Percentiles rank a stretch among this genome's conserved stretches.
Evolutionary conservation across 2,888 invertebrate genomes (phyloP).

Genomic region (Lysandra coridon): DNA sequence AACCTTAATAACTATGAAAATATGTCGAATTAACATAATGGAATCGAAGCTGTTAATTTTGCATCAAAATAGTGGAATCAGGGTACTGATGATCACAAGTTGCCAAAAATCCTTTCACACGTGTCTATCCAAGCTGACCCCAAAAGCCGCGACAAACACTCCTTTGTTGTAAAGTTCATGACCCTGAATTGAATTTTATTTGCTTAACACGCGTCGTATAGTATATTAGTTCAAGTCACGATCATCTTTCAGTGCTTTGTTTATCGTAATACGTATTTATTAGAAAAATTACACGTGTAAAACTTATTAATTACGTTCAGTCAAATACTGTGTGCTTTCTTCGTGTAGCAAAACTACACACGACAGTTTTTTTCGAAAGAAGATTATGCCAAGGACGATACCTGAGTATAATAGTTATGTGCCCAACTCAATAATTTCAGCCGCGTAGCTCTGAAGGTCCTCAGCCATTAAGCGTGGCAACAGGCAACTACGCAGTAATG

Average conservation of each 20-base stretch:
- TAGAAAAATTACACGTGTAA: background rate
- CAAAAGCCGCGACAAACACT: background rate
- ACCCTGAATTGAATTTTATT: background rate
- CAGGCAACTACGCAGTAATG: background rate
- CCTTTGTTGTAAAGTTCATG: conserved; percentile 7
- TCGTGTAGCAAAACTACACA: no score
- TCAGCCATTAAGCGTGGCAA: background rate
- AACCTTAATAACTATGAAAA: no score
- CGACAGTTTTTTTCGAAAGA: no score
- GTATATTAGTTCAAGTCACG: background rate
- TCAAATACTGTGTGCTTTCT: no score
- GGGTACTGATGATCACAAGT: background rate
- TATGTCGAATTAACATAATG: no score
- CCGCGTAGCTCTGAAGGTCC: background rate
- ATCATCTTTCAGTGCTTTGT: background rate
- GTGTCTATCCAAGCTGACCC: background rate
- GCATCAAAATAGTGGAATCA: no score
- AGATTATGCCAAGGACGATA: no score
- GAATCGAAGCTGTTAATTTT: background rate
- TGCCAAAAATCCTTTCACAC: background rate
- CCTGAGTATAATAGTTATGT: no score
- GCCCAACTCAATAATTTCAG: background rate
- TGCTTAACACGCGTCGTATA: background rate
- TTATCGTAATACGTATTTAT: background rate
- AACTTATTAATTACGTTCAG: background rate